Base-by-base conservation (phyloP, 2,797 vertebrate species). In the Chelmon rostratus region DNA sequence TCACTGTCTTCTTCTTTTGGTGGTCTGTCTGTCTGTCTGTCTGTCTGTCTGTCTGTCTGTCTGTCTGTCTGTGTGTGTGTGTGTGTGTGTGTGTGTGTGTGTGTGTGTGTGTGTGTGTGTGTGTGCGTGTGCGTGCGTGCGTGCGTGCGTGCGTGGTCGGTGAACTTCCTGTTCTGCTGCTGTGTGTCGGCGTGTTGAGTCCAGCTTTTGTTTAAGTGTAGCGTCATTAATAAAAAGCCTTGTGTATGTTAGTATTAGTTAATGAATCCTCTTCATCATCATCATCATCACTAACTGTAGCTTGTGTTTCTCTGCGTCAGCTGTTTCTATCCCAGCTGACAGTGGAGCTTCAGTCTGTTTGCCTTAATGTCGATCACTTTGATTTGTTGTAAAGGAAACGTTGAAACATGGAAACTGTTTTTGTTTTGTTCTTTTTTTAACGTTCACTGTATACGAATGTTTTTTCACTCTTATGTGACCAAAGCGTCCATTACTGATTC, bases 351-450 rank as follows among this genome's bases (percentile, higher is more conserved):
- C 94, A 93, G 93, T 97, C 96, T 96, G 96, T 97, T 96, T 97
- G 97, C 97, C 97, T 98, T 98, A 98, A 96, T 94, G 95, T 96
- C 96, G 95, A 96, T 95, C 61, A 47, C 96, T 76, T 94, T 86
- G 78, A 84, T 93, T 96, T n/a, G 92, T 94, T 97, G 95, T 97
- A 94, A 95, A 96, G 94, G 94, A 94, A 94, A 95, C 93, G 61
- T 83, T 35, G 94, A 95, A 92, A 92, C 94, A 91, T 91, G 52
- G 75, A 62, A 71, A 12, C 16, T 9, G 40, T 74, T 61, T 73
- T 40, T 78, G 94, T 92, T 77, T 38, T 37, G 15, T 3, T 84
- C 80, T 15, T 73, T 88, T 86, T 91, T 85, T 88, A 76, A 91
- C 90, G 86, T 91, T 86, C 90, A 93, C 90, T 94, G 93, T 94